phyloP scores from a whole-genome alignment of 1,140 invertebrate species.

The Rhynchophorus ferrugineus region DNA sequence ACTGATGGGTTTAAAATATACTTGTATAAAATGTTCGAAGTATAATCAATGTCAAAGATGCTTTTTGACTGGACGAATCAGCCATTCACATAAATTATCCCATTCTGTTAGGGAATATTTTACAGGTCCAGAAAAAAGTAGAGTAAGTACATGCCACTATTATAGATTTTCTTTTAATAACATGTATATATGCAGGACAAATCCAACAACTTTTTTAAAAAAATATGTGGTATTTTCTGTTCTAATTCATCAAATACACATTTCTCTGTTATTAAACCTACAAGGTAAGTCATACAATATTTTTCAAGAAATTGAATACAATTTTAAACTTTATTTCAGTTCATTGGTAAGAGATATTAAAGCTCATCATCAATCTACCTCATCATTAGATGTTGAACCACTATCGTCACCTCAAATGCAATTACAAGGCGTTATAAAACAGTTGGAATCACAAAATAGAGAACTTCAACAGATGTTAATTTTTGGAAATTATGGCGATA shows the following conservation, averaged over 20 bases:
- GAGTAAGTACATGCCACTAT: conserved; percentile 2
- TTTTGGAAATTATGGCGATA: conserved; percentile 31
- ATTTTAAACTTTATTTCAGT: not conserved
- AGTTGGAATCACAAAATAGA: conserved; percentile 53
- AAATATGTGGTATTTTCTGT: conserved; percentile 28
- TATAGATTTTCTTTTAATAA: conserved; percentile 8
- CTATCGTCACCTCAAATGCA: conserved; percentile 40
- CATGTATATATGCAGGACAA: conserved; percentile 19
- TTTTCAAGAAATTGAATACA: conserved; percentile 9
- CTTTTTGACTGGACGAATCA: conserved; percentile 62
- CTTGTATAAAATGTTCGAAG: conserved; percentile 63
- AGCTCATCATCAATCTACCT: conserved; percentile 16
- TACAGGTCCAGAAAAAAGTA: conserved; percentile 33
- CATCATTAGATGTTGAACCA: conserved; percentile 23
- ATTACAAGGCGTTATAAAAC: conserved; percentile 52
- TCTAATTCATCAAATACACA: not conserved
- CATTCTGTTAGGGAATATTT: conserved; percentile 72
- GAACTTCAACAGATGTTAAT: conserved; percentile 34
- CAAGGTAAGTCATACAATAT: conserved; percentile 10
- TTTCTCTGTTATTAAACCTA: not conserved
- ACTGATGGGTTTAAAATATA: conserved; percentile 52
- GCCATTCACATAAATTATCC: conserved; percentile 60
- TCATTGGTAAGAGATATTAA: conserved; percentile 1
- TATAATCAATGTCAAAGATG: conserved; percentile 71
- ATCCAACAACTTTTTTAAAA: conserved; percentile 37